Evolutionary conservation across 2,113 vertebrate genomes (phyloP), one percentile per base, ranked within the genome.

Genomic region (Melospiza georgiana): DNA sequence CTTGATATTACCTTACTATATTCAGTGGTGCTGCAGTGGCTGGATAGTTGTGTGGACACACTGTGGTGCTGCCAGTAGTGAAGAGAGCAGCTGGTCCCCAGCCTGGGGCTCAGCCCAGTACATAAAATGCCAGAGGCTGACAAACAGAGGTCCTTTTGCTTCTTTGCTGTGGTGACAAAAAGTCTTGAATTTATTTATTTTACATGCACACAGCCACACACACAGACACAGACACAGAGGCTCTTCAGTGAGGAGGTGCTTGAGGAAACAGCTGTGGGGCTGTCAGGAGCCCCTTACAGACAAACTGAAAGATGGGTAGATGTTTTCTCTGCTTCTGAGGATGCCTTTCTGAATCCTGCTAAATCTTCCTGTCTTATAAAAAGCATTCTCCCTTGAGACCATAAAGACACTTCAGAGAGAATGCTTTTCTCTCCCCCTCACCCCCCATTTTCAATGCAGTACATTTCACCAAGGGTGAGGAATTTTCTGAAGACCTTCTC

Each of bases 301-400:
- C 79, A 84, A 72, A 80, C 59, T 83, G 82, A 74, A 93, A 71
- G 75, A 71, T 85, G 68, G 85, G 65, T 43, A 87, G 71, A 41
- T 87, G 57, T 84, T 93, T 85, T 69, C 54, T 87, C n/a, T 55
- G 46, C 57, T 90, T 75, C 78, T 86, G 41, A 88, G 39, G 63
- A 31, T 2, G 7, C 48, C 43, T 83, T 73, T 86, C 63, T 88
- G 87, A 88, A 74, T 91, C 43, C 72, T 81, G 72, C 43, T 94
- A 86, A 86, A 88, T 93, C 72, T 91, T 83, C 31, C 51, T 63
- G 52, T 85, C 68, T 95, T 93, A 71, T 52, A 77, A 90, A 86
- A 46, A 87, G 55, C 51, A 63, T 72, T 94, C 28, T 96, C 85
- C 83, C 83, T 52, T 57, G 92, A 90, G 88, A 90, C 68, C 44